Evolutionary conservation across 2,797 vertebrate genomes (phyloP), one percentile per base, ranked within the genome.

Genomic region (Eupleurogrammus muticus): DNA sequence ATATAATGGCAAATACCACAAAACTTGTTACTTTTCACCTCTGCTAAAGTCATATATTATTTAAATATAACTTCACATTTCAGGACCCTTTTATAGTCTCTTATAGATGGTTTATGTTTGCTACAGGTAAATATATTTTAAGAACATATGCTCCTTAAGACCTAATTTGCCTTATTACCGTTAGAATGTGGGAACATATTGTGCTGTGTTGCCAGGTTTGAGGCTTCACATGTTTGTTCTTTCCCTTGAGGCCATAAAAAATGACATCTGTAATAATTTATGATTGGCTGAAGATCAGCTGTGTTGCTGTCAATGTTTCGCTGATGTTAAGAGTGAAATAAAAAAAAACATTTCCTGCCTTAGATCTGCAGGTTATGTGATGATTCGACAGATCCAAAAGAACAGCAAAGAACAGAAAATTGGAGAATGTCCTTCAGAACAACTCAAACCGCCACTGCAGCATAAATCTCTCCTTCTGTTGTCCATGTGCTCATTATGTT

Each of bases 401-500:
- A n/a, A n/a, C n/a, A n/a, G 4, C 36, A 10, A 2, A 48, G 51
- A 21, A 52, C n/a, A 13, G 28, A 38, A 40, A 46, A 12, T 5
- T 16, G 9, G 4, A 12, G 50, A 69, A 56, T 17, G 11, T 59
- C 38, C 10, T 9, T 9, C 1, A 75, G 28, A 68, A 57, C 34
- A 9, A 47, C 34, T 16, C 9, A 55, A 59, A 62, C 8, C 34
- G 0, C 51, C 28, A 21, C 44, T 34, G 35, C 9, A 23, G 24
- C 28, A 11, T 20, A 62, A 66, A 51, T 76, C 36, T 38, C 13
- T 19, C 13, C 57, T 1, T 4, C 52, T 21, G 17, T 52, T 21
- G 12, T 38, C 32, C 42, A 47, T 51, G 20, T 36, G 40, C 50
- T 59, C 16, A 28, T 73, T 63, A 53, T 42, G 20, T 20, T 40